Base-by-base conservation (phyloP, 2,888 invertebrate genomes). In the Drosophila imparisetae region DNA sequence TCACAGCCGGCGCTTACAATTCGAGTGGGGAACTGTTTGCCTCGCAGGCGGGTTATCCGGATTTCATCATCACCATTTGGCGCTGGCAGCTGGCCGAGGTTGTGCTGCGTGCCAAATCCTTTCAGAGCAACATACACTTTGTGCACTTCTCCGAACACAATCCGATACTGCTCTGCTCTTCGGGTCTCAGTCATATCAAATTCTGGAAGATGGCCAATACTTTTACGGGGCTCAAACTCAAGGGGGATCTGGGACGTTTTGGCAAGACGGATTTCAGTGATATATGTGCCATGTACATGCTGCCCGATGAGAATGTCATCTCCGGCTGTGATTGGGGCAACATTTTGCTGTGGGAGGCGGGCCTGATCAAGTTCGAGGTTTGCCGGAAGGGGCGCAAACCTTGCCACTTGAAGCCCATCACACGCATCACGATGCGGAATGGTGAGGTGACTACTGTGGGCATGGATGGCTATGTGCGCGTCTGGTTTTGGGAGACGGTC, bases 171-270 rank as follows among this genome's bases (percentile, higher is more conserved):
- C 93, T 98, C 42, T 96, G 96, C 4, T 96, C 97, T 4, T 95
- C 96, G 83, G 97, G 97, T 13, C 92, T 95, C 2, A 95, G 95
- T 24, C 97, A 97, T 87, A 96, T 97, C 34, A 97, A 97, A 92
- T 98, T 98, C 93, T 98, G 98, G 98, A 98, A 97, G 94, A 98
- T 98, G 96, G 96, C 96, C 0, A 92, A 94, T 75, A 98, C 98
- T 0, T 98, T 98, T 90, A 98, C 98, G 0, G 98, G 98, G 0
- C 93, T 98, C 0, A 98, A 98, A 92, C 93, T 98, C 10, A 96
- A 98, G 92, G 97, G 98, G 2, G 96, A 96, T 87, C 92, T 97
- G n/a, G 98, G 98, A 0, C 94, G 97, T 89, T 98, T 98, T 92
- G 98, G 98, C 2, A 97, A 97, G 93, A 98, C 98, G 0, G 98